A percentile compares a stretch with the other conserved stretches of the same genome.
These are phyloP conservation scores for Ophion slaviceki DNA, from an alignment of 2,888 invertebrate genomes.

Conservation along the genomic window DNA sequence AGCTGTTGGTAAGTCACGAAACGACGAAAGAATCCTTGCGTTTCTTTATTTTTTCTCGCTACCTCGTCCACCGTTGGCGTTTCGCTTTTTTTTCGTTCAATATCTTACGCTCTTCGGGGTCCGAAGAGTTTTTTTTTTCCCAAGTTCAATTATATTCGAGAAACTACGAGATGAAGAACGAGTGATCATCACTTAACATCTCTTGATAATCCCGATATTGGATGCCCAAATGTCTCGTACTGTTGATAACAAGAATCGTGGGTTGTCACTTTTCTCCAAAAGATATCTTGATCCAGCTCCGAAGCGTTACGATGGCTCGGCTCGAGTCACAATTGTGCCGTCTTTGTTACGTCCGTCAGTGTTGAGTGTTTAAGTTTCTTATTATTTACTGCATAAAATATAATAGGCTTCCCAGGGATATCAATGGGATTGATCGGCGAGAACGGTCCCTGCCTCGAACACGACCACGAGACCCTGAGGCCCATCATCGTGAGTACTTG, in stretches of 20 bases:
- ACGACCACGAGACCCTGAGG: conserved; percentile 93
- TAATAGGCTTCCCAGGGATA: conserved; percentile 85
- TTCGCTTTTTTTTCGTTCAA: not conserved
- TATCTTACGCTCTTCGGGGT: conserved; percentile 35
- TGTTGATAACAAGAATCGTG: no score
- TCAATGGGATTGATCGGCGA: conserved; percentile 85
- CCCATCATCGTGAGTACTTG: conserved; percentile 96
- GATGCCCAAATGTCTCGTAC: no score
- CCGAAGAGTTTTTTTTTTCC: not conserved
- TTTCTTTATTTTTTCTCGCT: conserved; percentile 33
- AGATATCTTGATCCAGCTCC: not conserved
- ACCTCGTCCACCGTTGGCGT: not conserved
- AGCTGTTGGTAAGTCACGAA: conserved; percentile 80
- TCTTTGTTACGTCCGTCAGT: conserved; percentile 78
- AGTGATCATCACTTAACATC: no score
- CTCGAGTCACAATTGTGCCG: conserved; percentile 69
- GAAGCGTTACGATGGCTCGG: not conserved
- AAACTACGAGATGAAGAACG: not conserved
- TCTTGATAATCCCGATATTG: not conserved
- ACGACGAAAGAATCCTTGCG: conserved; percentile 36
- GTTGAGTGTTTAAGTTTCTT: conserved; percentile 74
- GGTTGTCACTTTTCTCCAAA: not conserved
- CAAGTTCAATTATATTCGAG: conserved; percentile 26
- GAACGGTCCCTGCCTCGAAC: conserved; percentile 90
- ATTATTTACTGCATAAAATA: conserved; percentile 72